Base-by-base conservation (phyloP, 2,888 invertebrate genomes). In the Ectobius pallidus region DNA sequence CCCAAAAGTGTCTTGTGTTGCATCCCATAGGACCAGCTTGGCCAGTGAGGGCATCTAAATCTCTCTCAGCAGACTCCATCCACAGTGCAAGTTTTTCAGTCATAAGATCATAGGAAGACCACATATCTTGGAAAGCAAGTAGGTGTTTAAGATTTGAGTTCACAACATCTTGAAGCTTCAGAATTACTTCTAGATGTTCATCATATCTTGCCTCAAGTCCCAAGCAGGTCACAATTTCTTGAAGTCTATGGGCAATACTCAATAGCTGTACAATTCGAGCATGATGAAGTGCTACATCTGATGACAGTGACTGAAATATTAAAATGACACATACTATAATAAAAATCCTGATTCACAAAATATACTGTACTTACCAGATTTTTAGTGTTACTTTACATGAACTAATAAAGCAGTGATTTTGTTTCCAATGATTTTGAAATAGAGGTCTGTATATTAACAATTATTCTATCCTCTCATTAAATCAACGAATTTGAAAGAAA, bases 1-100 rank as follows among this genome's bases (percentile, higher is more conserved):
- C 88, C 94, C 95, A 95, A 84, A 94, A 95, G 78, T 92, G 90
- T 77, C 93, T 88, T 82, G 94, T 89, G 78, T 92, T 92, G 69
- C 90, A 90, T 11, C 89, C 88, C 0, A 89, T 87, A 69, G 88
- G 88, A 18, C 88, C 82, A 27, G 85, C 86, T 0, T 90, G 89
- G 72, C 87, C 84, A 71, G 87, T 85, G 44, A 94, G 88, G 30
- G 87, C 84, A 73, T 87, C 86, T 62, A 94, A 82, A 80, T 92
- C 91, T 69, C 87, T 86, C 78, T 92, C 92, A 0, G 93, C 92
- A 70, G 87, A 87, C 75, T 88, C 89, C 81, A 95, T 87, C 91
- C 94, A 95, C 55, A 86, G 85, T 80, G 93, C 93, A 69, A 94
- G 86, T 79, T 91, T 89, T 77, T 92, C 91, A 11, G 90, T 89